Evolutionary conservation across 2,113 vertebrate species (phyloP), one percentile per base, ranked within the genome.

Genomic region (Elephantulus edwardii): DNA sequence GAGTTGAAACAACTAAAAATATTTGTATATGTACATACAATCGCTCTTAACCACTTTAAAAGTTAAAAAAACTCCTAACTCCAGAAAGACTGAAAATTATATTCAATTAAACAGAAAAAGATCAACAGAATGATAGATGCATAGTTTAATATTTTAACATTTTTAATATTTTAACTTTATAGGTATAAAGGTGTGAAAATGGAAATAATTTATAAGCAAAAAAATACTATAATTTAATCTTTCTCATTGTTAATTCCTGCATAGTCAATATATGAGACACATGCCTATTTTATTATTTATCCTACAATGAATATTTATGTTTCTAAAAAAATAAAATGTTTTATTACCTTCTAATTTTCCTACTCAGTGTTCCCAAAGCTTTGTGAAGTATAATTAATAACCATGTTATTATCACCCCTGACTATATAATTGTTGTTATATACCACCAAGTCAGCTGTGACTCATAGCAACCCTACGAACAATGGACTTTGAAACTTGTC

Each of bases 111-210:
- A 75, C 9, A 35, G 4, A 17, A 17, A 8, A 30, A 50, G 56
- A 17, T 60, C 38, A 83, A 5, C 16, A 44, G 56, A 75, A 12
- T 56, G 3, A 79, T n/a, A n/a, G n/a, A n/a, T n/a, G n/a, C n/a
- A 60, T 30, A 60, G 8, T 56, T 11, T 56, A 24, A 56, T 56
- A 56, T 56, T 56, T 56, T 87, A 9, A 74, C 7, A 22, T 80
- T 93, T 88, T n/a, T 20, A 83, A n/a, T 48, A n/a, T 40, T 80
- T 79, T 48, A 64, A 90, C 77, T 54, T 68, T n/a, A n/a, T n/a
- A n/a, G n/a, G n/a, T n/a, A n/a, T n/a, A 44, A 86, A 78, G 1
- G 16, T 54, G 35, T 91, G 48, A 35, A 64, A 91, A 19, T 44
- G 70, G 40, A 54, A 78, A 64, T 89, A 46, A 28, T 22, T 56